phyloP scores from a whole-genome alignment of 1,140 invertebrate genomes.

The Holotrichia oblita region DNA sequence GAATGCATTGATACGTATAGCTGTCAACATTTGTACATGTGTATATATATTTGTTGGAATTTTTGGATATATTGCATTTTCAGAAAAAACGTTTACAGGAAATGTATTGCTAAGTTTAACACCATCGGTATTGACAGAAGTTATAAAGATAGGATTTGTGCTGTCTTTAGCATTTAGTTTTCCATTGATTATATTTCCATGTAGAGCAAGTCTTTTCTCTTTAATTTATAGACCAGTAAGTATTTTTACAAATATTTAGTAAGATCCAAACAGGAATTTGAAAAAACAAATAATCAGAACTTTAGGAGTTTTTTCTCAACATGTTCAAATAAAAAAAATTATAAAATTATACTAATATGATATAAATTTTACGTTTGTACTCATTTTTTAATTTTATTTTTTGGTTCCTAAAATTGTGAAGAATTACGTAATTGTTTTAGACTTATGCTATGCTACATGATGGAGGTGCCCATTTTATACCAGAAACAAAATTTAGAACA shows the following conservation, averaged over 20 bases:
- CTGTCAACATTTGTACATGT: constrained; percentile 90
- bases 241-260: constrained; percentile 38
- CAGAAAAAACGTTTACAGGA: constrained; percentile 78
- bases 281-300: background rate
- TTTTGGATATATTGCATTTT: constrained; percentile 95
- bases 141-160: constrained; percentile 94
- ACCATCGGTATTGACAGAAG: constrained; percentile 81
- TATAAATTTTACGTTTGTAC: too few relatives aligned
- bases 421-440: constrained; percentile 55
- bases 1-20: constrained; percentile 85
- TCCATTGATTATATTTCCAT: constrained; percentile 96
- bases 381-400: too few relatives aligned
- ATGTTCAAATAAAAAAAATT: too few relatives aligned
- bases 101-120: constrained; percentile 91
- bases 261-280: background rate
- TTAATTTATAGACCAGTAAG: constrained; percentile 86
- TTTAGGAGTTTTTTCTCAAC: too few relatives aligned
- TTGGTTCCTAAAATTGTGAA: too few relatives aligned
- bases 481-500: constrained; percentile 79
- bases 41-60: constrained; percentile 89
- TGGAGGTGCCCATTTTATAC: constrained; percentile 71
- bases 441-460: constrained; percentile 61
- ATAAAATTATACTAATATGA: too few relatives aligned
- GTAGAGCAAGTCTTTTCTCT: constrained; percentile 92
- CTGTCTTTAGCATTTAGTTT: constrained; percentile 95